These are phyloP conservation scores for Habroteleia sp. DNA, from an alignment of 2,888 invertebrate genomes.

Conservation along the genomic window DNA sequence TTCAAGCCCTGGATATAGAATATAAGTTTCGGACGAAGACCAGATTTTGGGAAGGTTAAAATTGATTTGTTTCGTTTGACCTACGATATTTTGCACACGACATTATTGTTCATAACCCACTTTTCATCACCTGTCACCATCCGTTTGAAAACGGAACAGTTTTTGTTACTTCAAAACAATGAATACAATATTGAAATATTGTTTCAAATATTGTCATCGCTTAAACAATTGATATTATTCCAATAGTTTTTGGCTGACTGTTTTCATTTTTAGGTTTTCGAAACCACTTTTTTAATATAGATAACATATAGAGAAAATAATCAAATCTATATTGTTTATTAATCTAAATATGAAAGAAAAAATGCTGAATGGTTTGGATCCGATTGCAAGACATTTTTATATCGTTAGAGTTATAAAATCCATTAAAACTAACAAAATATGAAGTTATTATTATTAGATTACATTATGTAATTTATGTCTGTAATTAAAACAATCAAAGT, in stretches of 20 bases:
- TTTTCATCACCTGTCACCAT: slow-evolving; percentile 50
- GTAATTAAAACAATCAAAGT: too few species aligned
- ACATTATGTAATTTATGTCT: too few species aligned
- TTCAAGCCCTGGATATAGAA: slow-evolving; percentile 8
- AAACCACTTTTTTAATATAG: too few species aligned
- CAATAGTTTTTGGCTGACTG: slow-evolving; percentile 8
- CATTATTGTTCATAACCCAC: slow-evolving; percentile 52
- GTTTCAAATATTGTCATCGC: slow-evolving; percentile 19
- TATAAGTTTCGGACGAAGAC: slow-evolving; percentile 22
- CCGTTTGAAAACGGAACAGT: slow-evolving; percentile 31
- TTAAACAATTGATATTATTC: neutral
- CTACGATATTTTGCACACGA: slow-evolving; percentile 40
- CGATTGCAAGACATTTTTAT: too few species aligned
- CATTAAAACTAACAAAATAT: too few species aligned
- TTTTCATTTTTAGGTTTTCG: slow-evolving; percentile 5
- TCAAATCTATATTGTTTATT: too few species aligned
- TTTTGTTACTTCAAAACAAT: slow-evolving; percentile 42
- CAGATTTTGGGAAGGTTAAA: slow-evolving; percentile 32
- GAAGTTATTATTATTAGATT: too few species aligned
- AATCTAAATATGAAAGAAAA: too few species aligned
- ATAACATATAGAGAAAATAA: too few species aligned
- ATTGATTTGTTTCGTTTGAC: slow-evolving; percentile 47
- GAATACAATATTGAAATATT: slow-evolving; percentile 41
- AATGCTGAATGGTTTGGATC: too few species aligned
- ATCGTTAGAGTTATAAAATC: too few species aligned